Evolutionary conservation across 2,113 vertebrate species (phyloP), one percentile per base, ranked within the genome.

Genomic region (Stegastes partitus): DNA sequence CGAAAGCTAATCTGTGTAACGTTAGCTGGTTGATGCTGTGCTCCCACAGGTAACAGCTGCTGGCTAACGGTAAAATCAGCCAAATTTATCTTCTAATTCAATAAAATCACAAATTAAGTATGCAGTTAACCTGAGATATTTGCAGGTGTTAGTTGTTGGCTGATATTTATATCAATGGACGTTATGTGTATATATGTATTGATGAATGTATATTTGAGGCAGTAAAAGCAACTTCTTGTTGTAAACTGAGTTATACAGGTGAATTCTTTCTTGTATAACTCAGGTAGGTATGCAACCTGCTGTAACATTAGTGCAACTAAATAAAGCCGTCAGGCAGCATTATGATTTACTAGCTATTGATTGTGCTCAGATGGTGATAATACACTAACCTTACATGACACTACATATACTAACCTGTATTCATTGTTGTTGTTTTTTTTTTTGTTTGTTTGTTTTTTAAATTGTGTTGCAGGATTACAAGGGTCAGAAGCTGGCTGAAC

Each of bases 401-500:
- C 11, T 11, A 3, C 1, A 11, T 42, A 14, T 10, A 10, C 39
- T 42, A 4, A 42, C 12, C 14, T 42, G n/a, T 9, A 15, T 37
- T 53, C 5, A 66, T 23, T 57, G 5, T 5, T 2, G 15, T 9
- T 4, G 1, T 10, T 64, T 11, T 23, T 2, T 54, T 22, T n/a
- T 2, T 31, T 19, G 1, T 21, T 3, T n/a, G 19, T 11, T 34
- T 16, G n/a, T n/a, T n/a, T n/a, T n/a, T n/a, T n/a, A n/a, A n/a
- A 15, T 21, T 68, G 10, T 85, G 26, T 87, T 80, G 26, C 82
- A 99, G 98, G 98, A 99, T 86, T 99, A 99, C 80, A 99, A 97
- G 90, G 98, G 98, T 71, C 98, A 99, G 90, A 98, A 99, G 77
- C 82, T 99, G 87, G 97, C 98, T 11, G 98, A 99, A 88, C 98